Evolutionary conservation across 2,797 vertebrate genomes (phyloP).

Genomic region (Characodon lateralis): DNA sequence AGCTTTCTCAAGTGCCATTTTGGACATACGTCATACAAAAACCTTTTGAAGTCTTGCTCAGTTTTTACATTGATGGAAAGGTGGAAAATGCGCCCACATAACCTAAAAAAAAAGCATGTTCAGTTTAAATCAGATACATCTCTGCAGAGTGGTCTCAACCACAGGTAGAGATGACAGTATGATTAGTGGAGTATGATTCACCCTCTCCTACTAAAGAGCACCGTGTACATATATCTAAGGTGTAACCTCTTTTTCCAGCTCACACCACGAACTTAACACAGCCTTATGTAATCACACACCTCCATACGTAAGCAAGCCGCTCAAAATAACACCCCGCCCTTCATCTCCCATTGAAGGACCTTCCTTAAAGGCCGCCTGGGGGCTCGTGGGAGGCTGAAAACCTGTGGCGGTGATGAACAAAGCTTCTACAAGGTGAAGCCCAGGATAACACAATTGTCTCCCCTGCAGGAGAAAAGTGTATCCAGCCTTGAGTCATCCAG

Average conservation of each 20-base stretch:
- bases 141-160: not conserved
- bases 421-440: slow-evolving; percentile 22
- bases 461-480: slow-evolving; percentile 28
- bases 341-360: slow-evolving; percentile 17
- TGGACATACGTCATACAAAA: slow-evolving; percentile 41
- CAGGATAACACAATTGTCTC: slow-evolving; percentile 36
- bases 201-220: slow-evolving; percentile 1
- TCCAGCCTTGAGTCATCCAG: slow-evolving; percentile 49
- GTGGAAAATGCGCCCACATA: slow-evolving; percentile 44
- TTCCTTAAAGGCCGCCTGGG: slow-evolving; percentile 6
- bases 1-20: not conserved
- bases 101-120: not conserved
- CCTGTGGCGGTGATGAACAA: slow-evolving; percentile 23
- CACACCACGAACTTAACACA: slow-evolving; percentile 5
- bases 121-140: not conserved
- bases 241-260: slow-evolving; percentile 18
- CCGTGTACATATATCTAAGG: slow-evolving; percentile 4
- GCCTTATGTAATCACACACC: slow-evolving; percentile 38
- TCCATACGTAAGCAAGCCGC: slow-evolving; percentile 33
- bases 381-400: slow-evolving; percentile 32
- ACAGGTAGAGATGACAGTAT: slow-evolving; percentile 4
- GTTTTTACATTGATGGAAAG: slow-evolving; percentile 44
- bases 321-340: slow-evolving; percentile 45
- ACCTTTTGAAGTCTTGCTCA: slow-evolving; percentile 34
- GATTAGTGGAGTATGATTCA: slow-evolving; percentile 37